Evolutionary conservation across 2,113 vertebrate genomes (phyloP).

Genomic region (Atlantisia rogersi): DNA sequence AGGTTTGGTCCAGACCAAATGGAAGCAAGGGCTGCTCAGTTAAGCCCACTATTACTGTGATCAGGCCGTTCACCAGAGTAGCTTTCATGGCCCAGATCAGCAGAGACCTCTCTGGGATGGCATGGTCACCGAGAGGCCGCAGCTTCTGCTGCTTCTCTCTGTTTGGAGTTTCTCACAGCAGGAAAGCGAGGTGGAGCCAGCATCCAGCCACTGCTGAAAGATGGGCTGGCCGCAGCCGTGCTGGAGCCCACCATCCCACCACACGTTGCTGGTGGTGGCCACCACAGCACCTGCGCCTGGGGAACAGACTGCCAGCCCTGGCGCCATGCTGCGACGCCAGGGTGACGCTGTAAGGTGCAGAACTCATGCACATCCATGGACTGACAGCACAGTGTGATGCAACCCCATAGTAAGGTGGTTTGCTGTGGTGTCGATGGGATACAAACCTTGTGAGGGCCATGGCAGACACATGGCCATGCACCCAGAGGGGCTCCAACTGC

Average conservation of each 20-base stretch:
- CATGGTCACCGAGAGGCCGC: accelerated
- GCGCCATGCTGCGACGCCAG: accelerated
- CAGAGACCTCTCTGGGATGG: accelerated
- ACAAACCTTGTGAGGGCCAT: accelerated
- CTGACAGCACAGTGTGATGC: accelerated
- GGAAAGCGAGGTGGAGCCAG: neutral
- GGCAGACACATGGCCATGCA: accelerated
- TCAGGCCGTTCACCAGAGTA: accelerated
- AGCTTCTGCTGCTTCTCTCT: neutral
- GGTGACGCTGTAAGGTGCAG: neutral
- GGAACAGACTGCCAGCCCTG: neutral
- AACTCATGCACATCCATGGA: accelerated
- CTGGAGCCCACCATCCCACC: neutral
- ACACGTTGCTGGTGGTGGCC: accelerated
- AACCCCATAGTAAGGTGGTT: neutral
- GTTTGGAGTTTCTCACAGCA: neutral
- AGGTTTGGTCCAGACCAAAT: neutral
- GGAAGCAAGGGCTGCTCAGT: neutral
- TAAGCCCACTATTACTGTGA: neutral
- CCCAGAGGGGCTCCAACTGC: neutral
- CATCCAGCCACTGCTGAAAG: neutral
- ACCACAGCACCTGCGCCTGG: neutral
- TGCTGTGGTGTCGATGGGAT: neutral
- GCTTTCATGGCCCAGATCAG: too few relatives aligned
- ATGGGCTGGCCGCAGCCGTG: neutral